A percentile compares a stretch with the other conserved stretches of the same genome.
These are phyloP conservation scores for Suncus etruscus DNA, from an alignment of 2,113 vertebrate species.

Conservation along the genomic window DNA sequence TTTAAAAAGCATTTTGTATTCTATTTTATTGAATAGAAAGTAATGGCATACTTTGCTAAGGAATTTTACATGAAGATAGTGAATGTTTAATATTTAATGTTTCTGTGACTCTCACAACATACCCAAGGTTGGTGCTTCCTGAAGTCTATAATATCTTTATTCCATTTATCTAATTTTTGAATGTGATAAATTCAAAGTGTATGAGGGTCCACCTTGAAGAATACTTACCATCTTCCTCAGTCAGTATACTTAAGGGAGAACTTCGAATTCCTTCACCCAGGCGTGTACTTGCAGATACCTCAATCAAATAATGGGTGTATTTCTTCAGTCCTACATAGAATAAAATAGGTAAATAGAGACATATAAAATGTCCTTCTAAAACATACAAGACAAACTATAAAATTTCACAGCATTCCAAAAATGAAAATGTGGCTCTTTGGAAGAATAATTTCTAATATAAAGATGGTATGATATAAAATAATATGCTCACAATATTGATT, in stretches of 20 bases:
- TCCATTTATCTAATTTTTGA: background rate
- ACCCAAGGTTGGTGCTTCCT: background rate
- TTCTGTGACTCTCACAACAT: background rate
- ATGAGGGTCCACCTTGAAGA: background rate
- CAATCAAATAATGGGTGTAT: conserved; percentile 86
- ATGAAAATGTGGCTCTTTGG: background rate
- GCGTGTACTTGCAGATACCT: conserved; percentile 88
- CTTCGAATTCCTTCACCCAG: conserved; percentile 87
- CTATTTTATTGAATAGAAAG: conserved; percentile 25
- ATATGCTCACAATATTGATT: background rate
- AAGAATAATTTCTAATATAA: background rate
- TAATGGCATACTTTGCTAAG: background rate
- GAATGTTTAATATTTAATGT: background rate
- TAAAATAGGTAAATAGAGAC: conserved; percentile 1
- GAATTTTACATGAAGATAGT: background rate
- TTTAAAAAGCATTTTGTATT: background rate
- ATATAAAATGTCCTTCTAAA: conserved; percentile 19
- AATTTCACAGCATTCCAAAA: conserved; percentile 32
- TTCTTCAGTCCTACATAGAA: conserved; percentile 87
- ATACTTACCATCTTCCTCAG: conserved; percentile 89
- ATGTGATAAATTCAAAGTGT: background rate
- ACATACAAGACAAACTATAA: background rate
- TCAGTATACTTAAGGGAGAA: conserved; percentile 83
- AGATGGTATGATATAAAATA: conserved; percentile 3
- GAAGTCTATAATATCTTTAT: background rate